A percentile compares a stretch with the other conserved stretches of the same genome.
Evolutionary conservation across 2,113 vertebrate genomes (phyloP).

Genomic region (Colaptes auratus): DNA sequence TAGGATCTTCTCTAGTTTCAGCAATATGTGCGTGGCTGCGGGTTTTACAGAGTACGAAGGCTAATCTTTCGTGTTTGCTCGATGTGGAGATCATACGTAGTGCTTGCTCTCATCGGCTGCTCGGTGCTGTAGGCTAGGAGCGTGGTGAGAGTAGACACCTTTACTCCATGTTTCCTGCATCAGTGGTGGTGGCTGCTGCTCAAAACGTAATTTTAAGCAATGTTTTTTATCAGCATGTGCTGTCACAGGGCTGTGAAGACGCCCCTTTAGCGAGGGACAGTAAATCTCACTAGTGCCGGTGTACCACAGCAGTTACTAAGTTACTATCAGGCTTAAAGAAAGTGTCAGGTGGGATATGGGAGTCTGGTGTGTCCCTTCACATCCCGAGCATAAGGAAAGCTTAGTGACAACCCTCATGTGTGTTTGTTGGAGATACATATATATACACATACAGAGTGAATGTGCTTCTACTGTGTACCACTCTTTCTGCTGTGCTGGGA

Average conservation of each 20-base stretch:
- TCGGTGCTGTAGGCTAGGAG: not conserved
- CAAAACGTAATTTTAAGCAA: not conserved
- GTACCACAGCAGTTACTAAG: not conserved
- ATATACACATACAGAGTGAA: rapidly evolving
- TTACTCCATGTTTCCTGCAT: not conserved
- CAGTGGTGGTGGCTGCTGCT: rapidly evolving
- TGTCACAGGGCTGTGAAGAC: not conserved
- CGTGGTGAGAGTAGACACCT: rapidly evolving
- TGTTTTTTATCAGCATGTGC: not conserved
- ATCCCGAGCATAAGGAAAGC: not conserved
- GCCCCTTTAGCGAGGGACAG: not conserved
- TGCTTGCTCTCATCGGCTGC: not conserved
- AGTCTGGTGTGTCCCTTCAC: not conserved
- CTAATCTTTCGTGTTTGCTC: rapidly evolving
- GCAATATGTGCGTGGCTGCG: rapidly evolving
- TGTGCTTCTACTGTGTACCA: rapidly evolving
- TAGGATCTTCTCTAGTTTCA: not conserved
- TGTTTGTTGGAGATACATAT: not conserved
- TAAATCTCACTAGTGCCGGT: not conserved
- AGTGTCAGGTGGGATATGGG: too few relatives aligned
- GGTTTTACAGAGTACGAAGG: not conserved
- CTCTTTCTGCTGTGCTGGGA: not conserved
- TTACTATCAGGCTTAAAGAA: not conserved
- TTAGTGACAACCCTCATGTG: not conserved
- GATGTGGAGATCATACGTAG: not conserved